A percentile compares a stretch with the other conserved stretches of the same genome.
These are phyloP conservation scores for Nephotettix cincticeps DNA, from an alignment of 1,140 invertebrate genomes.

Conservation along the genomic window DNA sequence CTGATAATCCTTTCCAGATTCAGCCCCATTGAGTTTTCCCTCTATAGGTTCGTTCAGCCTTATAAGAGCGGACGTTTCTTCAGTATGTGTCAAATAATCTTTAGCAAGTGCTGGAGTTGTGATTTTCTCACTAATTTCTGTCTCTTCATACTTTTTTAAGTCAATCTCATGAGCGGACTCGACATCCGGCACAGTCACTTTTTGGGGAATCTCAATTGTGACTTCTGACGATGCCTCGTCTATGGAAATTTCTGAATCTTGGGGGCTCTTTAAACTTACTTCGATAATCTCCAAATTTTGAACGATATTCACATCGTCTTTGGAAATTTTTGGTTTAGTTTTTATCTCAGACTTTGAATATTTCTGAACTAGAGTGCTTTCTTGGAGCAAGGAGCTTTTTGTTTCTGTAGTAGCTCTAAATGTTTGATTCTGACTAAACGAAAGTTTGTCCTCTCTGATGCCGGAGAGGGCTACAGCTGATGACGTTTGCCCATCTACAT, in stretches of 20 bases:
- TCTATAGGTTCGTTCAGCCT: background rate
- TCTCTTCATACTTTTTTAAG: constrained; percentile 12
- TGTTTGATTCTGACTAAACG: no score
- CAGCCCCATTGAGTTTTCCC: no score
- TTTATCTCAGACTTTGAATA: no score
- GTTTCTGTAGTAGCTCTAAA: no score
- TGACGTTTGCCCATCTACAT: background rate
- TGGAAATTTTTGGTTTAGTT: background rate
- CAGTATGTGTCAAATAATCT: background rate
- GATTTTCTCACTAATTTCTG: background rate
- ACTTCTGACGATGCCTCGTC: background rate
- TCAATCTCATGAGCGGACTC: background rate
- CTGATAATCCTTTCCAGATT: no score
- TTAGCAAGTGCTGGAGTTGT: background rate
- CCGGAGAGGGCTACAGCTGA: background rate
- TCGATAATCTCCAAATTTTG: constrained; percentile 1
- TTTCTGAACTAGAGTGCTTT: no score
- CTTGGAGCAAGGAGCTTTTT: no score
- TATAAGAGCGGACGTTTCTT: constrained; percentile 6
- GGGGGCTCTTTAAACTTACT: background rate
- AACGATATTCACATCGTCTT: background rate
- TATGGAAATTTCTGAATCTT: background rate
- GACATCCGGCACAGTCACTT: background rate
- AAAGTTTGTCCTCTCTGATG: no score
- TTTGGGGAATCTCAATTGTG: background rate